Percentiles rank a stretch among this genome's conserved stretches.
These are phyloP conservation scores for Lemur catta DNA, from an alignment of 2,797 vertebrate genomes.

Conservation along the genomic window DNA sequence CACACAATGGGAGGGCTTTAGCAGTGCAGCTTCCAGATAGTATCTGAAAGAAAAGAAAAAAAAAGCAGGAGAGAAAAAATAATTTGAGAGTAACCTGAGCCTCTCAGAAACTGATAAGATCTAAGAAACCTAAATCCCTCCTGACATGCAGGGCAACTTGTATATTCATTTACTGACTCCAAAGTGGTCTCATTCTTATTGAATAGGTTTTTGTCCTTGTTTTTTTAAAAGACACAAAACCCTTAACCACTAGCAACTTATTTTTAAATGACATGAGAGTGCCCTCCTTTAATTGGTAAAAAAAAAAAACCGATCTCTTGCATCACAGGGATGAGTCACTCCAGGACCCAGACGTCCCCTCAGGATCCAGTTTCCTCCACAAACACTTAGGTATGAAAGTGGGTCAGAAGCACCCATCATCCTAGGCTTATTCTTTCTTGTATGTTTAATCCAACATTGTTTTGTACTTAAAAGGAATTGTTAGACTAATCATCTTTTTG, in stretches of 20 bases:
- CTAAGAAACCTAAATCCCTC: conserved; percentile 6
- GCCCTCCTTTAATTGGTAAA: conserved; percentile 47
- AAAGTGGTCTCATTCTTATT: conserved; percentile 9
- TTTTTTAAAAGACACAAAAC: neutral
- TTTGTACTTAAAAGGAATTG: conserved; percentile 87
- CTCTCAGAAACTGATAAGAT: conserved; percentile 52
- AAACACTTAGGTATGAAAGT: conserved; percentile 67
- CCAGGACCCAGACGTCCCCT: conserved; percentile 49
- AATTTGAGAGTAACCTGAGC: conserved; percentile 38
- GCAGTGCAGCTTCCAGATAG: conserved; percentile 24
- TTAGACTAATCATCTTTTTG: conserved; percentile 84
- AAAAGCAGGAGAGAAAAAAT: neutral
- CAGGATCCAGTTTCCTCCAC: conserved; percentile 62
- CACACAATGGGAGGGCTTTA: neutral
- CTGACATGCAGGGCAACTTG: neutral
- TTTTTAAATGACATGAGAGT: conserved; percentile 54
- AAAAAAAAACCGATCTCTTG: conserved; percentile 49
- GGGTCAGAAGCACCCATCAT: conserved; percentile 56
- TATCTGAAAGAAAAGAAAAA: conserved; percentile 46
- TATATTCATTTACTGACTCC: conserved; percentile 20
- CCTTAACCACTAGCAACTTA: conserved; percentile 44
- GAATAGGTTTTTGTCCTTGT: neutral
- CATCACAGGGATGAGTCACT: conserved; percentile 54
- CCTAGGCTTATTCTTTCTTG: conserved; percentile 66
- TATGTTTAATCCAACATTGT: conserved; percentile 78